These are phyloP conservation scores for Montipora sp. DNA, from an alignment of 64 coral and sea anemone species.

Conservation along the genomic window DNA sequence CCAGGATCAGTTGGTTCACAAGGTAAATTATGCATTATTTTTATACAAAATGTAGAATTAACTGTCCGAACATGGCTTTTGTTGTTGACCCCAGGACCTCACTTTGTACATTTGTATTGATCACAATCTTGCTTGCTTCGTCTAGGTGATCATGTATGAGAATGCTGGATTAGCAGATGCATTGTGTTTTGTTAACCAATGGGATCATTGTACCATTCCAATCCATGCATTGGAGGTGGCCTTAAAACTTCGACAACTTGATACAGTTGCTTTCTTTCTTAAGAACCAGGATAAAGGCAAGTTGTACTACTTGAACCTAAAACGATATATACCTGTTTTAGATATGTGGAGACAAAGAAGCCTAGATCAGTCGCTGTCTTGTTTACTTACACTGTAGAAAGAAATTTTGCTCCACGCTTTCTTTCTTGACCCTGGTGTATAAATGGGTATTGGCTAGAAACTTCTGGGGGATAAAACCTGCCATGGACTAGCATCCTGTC, in stretches of 20 bases:
- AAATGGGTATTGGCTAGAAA: no score
- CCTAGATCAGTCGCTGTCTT: no score
- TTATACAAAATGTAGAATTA: not conserved
- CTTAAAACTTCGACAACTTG: constrained; percentile 88
- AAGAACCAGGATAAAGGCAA: constrained; percentile 94
- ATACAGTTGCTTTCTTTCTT: constrained; percentile 88
- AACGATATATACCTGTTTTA: no score
- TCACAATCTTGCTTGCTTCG: not conserved
- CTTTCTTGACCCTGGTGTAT: no score
- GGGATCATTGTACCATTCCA: constrained; percentile 90
- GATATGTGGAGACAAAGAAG: no score
- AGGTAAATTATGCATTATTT: constrained; percentile 36
- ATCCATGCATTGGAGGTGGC: constrained; percentile 85
- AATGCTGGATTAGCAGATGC: constrained; percentile 85
- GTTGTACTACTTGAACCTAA: no score
- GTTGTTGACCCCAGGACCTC: no score
- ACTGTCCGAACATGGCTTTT: not conserved
- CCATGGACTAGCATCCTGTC: no score
- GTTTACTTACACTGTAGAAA: no score
- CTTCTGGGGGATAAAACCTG: no score
- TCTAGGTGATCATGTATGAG: constrained; percentile 93
- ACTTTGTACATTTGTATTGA: no score
- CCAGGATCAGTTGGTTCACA: constrained; percentile 88
- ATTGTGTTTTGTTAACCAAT: constrained; percentile 78
- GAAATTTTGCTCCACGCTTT: no score